Evolutionary conservation across 1,140 invertebrate genomes (phyloP), one percentile per base, ranked within the genome.

Genomic region (Pogonomyrmex barbatus): DNA sequence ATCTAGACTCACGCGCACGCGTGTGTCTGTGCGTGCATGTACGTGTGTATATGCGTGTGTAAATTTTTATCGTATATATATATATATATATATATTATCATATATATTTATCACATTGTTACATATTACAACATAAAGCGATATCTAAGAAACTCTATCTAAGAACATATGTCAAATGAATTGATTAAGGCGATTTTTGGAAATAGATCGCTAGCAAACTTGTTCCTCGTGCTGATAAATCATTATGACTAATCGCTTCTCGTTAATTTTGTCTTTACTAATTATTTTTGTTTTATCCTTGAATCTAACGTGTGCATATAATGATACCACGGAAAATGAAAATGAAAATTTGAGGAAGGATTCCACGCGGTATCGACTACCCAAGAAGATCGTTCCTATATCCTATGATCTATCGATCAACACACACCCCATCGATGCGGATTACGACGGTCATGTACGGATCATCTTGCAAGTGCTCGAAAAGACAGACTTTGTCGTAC

Each of bases 331-430:
- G 0, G 10, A n/a, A n/a, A n/a, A 33, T 1, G 4, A 10, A 24
- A 39, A 33, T 9, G 1, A 70, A 47, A 52, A 54, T 45, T 14
- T 12, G 8, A n/a, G 17, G 0, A 2, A 58, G 2, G 9, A 5
- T 39, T 47, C 33, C 24, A 8, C 63, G 1, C 79, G 83, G 9
- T 92, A 94, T 67, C 87, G 91, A 73, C 75, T 94, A 5, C 90
- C 93, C 0, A 82, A 84, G 42, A 70, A 79, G 10, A 65, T 92
- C 14, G 5, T 90, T 1, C 92, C 93, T 14, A 73, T 67, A 5
- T 84, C 56, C 1, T 93, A 93, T 68, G 77, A 91, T 17, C 54
- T 93, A n/a, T 63, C 58, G 30, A 62, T 92, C 36, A 68, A 86
- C 4, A 89, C 89, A 8, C 90, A 89, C 39, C 58, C 90, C 8